Conservation (phyloP, 2,113 vertebrate species). For the Mastomys coucha region DNA sequence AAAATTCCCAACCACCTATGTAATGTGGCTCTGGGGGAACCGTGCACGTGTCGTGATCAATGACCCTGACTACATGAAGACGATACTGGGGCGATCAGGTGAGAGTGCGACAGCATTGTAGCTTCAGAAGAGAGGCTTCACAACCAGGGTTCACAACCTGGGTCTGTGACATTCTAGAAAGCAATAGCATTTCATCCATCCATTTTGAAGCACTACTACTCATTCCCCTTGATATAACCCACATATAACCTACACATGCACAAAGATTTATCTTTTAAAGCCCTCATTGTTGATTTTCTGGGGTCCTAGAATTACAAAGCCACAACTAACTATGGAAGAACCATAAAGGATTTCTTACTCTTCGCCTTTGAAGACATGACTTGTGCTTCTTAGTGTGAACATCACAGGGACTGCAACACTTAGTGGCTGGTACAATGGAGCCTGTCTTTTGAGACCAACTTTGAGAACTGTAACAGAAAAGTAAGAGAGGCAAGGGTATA, state of each 20-base stretch:
- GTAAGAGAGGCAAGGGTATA: not conserved
- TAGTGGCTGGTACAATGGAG: not conserved
- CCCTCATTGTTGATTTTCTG: not conserved
- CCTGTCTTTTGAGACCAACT: not conserved
- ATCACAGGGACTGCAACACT: not conserved
- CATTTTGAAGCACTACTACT: not conserved
- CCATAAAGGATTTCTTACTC: not conserved
- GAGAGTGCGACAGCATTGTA: not conserved
- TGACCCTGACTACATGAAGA: conserved; percentile 73
- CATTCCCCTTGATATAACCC: not conserved
- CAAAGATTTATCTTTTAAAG: not conserved
- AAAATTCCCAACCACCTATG: conserved; percentile 84
- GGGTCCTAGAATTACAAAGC: not conserved
- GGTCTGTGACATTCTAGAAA: not conserved
- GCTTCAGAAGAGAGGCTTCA: not conserved
- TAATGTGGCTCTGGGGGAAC: conserved; percentile 88
- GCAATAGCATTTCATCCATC: not conserved
- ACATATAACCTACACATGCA: not conserved
- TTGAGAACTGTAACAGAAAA: not conserved
- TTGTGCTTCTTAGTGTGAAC: not conserved
- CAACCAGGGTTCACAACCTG: too few species aligned
- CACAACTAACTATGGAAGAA: not conserved
- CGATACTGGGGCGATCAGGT: conserved; percentile 88
- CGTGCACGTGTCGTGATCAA: conserved; percentile 80
- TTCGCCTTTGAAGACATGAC: not conserved